Percentiles rank a stretch among this genome's conserved stretches.
phyloP scores from a whole-genome alignment of 2,113 vertebrate genomes.

The Sigmodon hispidus region DNA sequence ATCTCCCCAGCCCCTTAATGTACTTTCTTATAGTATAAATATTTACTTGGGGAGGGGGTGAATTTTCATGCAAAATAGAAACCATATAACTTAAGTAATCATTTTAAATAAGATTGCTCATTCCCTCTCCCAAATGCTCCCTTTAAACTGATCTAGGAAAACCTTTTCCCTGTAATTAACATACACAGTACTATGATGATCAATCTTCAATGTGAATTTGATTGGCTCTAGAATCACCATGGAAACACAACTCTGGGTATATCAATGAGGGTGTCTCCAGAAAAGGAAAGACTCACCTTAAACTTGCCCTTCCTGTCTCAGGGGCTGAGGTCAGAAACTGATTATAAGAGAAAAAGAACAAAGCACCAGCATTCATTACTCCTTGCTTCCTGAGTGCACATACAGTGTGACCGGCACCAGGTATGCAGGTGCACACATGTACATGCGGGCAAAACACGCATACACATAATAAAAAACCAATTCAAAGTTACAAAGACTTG shows the following conservation, averaged over 20 bases:
- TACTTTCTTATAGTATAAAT: constrained; percentile 17
- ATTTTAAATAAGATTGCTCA: constrained; percentile 42
- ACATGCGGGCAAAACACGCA: background rate
- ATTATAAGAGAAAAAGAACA: background rate
- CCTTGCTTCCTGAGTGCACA: background rate
- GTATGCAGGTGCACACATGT: background rate
- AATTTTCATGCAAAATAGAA: constrained; percentile 47
- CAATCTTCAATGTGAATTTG: background rate
- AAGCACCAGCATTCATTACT: too few relatives aligned
- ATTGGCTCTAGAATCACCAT: background rate
- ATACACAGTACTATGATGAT: background rate
- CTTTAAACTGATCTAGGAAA: constrained; percentile 56
- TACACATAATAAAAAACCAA: background rate
- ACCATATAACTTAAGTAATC: background rate
- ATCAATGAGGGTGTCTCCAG: background rate
- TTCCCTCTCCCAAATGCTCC: background rate
- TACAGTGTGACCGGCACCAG: background rate
- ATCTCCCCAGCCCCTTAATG: background rate
- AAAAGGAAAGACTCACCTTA: background rate
- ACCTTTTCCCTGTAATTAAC: constrained; percentile 47
- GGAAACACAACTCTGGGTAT: background rate
- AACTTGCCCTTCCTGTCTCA: background rate
- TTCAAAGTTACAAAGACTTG: background rate
- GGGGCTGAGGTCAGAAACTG: background rate
- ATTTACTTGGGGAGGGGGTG: background rate